These are phyloP conservation scores for Scaptomyza reducta DNA, from an alignment of 2,888 invertebrate species.

Conservation along the genomic window DNA sequence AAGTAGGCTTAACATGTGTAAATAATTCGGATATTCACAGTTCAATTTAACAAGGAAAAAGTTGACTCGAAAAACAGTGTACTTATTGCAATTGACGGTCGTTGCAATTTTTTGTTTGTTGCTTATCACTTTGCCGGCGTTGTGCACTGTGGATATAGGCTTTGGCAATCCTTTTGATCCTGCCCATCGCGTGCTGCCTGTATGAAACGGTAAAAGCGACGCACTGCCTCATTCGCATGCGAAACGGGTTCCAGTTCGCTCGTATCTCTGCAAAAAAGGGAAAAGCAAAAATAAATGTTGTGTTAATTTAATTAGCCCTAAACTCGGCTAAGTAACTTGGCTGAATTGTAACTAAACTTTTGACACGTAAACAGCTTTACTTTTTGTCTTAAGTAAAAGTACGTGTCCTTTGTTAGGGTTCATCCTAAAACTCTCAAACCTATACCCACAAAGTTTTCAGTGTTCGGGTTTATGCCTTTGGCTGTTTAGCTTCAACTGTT, in stretches of 20 bases:
- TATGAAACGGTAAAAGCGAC: slow-evolving; percentile 91
- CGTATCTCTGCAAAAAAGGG: slow-evolving; percentile 87
- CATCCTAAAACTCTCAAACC: no score
- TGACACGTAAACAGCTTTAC: not conserved
- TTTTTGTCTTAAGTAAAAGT: slow-evolving; percentile 1
- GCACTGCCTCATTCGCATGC: slow-evolving; percentile 87
- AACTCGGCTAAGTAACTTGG: slow-evolving; percentile 68
- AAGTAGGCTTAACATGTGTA: slow-evolving; percentile 44
- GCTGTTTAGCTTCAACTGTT: not conserved
- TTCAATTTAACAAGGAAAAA: slow-evolving; percentile 67
- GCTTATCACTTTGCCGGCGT: slow-evolving; percentile 80
- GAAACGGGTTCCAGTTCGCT: slow-evolving; percentile 89
- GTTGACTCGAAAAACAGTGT: slow-evolving; percentile 60
- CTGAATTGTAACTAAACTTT: slow-evolving; percentile 51
- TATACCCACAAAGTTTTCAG: not conserved
- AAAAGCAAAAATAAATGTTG: slow-evolving; percentile 11
- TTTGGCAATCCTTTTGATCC: slow-evolving; percentile 90
- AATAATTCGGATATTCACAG: slow-evolving; percentile 64
- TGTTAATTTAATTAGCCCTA: slow-evolving; percentile 39
- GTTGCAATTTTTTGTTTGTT: not conserved
- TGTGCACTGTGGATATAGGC: slow-evolving; percentile 88
- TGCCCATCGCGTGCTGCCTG: slow-evolving; percentile 93
- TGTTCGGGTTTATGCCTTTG: slow-evolving; percentile 17
- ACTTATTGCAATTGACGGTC: slow-evolving; percentile 18
- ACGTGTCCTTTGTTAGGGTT: slow-evolving; percentile 16